Evolutionary conservation across 2,113 vertebrate genomes (phyloP).

Genomic region (Lepisosteus osseus): DNA sequence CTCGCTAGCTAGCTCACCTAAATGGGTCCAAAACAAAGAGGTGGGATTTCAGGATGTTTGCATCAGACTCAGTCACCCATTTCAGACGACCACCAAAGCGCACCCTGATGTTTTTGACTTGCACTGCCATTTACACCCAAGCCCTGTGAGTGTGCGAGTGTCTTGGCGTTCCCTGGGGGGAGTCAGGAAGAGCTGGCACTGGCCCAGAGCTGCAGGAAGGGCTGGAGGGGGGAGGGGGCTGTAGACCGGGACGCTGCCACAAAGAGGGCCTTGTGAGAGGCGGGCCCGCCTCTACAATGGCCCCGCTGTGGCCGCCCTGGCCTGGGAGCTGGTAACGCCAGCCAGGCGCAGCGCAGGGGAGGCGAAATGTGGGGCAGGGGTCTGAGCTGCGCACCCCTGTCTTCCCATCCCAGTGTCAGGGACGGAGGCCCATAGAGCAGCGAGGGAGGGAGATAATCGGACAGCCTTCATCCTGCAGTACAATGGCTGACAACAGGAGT

Average conservation of each 20-base stretch:
- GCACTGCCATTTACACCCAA: no score
- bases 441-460: no score
- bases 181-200: conserved; percentile 13
- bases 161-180: not conserved
- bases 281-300: not conserved
- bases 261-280: conserved; percentile 21
- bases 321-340: not conserved
- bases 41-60: no score
- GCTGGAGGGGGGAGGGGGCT: not conserved
- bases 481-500: no score
- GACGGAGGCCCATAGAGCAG: no score
- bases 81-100: no score
- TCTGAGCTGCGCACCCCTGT: not conserved
- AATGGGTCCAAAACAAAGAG: no score
- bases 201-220: not conserved
- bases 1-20: no score
- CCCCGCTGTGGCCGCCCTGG: conserved; percentile 2
- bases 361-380: not conserved
- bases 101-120: no score
- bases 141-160: no score
- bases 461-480: no score
- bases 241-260: not conserved
- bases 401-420: not conserved
- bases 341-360: not conserved
- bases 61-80: no score